Conservation (phyloP, 2,797 vertebrate species). For the Picus viridis region DNA sequence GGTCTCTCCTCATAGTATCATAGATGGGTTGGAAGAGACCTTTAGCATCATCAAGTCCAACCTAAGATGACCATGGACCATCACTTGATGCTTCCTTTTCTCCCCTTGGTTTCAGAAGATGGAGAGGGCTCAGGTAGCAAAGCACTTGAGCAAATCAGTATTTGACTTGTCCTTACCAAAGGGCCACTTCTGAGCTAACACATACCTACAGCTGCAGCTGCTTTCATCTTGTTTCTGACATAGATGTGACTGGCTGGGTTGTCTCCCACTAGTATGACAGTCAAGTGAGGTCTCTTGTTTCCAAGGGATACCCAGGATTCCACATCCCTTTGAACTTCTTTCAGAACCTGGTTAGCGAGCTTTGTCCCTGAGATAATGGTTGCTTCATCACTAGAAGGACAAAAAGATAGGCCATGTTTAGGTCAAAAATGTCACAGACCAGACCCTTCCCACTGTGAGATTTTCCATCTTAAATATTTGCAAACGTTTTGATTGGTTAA, state of each 20-base stretch:
- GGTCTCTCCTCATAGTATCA: too few relatives aligned
- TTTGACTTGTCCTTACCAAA: neutral
- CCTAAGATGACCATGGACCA: too few relatives aligned
- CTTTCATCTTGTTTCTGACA: slow-evolving; percentile 90
- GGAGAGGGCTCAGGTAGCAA: too few relatives aligned
- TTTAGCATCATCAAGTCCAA: too few relatives aligned
- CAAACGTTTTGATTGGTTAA: neutral
- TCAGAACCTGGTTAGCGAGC: slow-evolving; percentile 87
- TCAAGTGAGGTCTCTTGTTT: slow-evolving; percentile 90
- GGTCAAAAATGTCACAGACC: neutral
- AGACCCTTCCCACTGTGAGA: neutral
- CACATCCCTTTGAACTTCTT: slow-evolving; percentile 87
- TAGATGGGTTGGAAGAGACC: too few relatives aligned
- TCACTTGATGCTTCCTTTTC: too few relatives aligned
- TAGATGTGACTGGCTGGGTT: slow-evolving; percentile 91
- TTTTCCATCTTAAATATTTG: neutral
- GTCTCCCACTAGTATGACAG: slow-evolving; percentile 90
- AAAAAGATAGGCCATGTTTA: neutral
- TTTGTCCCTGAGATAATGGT: slow-evolving; percentile 89
- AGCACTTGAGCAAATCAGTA: too few relatives aligned
- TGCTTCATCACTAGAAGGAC: slow-evolving; percentile 79
- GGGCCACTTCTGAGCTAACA: neutral
- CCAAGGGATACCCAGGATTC: slow-evolving; percentile 85
- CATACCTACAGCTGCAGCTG: slow-evolving; percentile 88
- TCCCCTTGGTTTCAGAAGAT: too few relatives aligned